Evolutionary conservation across 2,797 vertebrate genomes (phyloP).

Genomic region (Euthynnus affinis): DNA sequence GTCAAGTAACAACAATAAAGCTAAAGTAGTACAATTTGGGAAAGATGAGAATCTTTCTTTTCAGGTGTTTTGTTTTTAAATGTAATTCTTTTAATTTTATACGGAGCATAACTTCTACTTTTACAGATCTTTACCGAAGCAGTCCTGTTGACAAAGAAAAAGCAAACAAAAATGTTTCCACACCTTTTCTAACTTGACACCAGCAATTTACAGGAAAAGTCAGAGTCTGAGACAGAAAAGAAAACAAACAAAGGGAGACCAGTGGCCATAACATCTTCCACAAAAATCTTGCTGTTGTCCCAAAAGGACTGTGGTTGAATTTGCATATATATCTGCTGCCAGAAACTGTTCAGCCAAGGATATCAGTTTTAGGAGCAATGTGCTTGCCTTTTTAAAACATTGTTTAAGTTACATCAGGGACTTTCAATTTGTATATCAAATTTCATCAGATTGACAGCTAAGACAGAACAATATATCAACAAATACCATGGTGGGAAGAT

Average conservation of each 20-base stretch:
- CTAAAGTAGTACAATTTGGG: not conserved
- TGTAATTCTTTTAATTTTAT: not conserved
- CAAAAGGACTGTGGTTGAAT: conserved; percentile 23
- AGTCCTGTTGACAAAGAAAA: conserved; percentile 11
- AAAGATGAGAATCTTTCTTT: conserved; percentile 9
- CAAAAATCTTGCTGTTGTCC: conserved; percentile 7
- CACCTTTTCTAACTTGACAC: not conserved
- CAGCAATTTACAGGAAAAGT: conserved; percentile 34
- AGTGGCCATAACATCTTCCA: conserved; percentile 16
- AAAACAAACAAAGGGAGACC: conserved; percentile 28
- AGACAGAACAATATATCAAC: not conserved
- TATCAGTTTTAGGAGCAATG: not conserved
- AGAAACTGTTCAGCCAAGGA: conserved; percentile 5
- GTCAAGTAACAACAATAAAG: not conserved
- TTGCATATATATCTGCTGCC: conserved; percentile 32
- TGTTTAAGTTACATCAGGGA: not conserved
- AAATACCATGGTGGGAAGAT: not conserved
- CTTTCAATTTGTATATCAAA: not conserved
- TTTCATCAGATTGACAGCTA: not conserved
- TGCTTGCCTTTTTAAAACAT: not conserved
- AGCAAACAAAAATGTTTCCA: not conserved
- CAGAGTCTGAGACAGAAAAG: not conserved
- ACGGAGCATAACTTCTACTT: not conserved
- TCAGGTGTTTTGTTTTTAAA: conserved; percentile 15
- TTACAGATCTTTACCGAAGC: not conserved